Evolutionary conservation across 2,797 vertebrate genomes (phyloP).

Genomic region (Phaenicophaeus curvirostris): DNA sequence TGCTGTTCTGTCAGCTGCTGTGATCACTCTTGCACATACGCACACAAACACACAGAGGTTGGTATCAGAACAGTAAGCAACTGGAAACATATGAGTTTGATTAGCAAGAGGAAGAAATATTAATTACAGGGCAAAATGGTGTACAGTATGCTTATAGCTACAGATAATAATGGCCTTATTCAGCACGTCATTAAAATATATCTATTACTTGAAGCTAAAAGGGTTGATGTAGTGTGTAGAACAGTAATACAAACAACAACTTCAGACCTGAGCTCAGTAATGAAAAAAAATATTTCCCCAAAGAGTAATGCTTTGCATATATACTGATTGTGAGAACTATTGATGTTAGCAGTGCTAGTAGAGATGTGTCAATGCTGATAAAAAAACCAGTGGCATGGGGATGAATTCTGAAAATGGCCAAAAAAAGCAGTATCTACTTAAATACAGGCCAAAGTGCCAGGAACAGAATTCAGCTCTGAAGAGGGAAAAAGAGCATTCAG

Average conservation of each 20-base stretch:
- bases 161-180: not conserved
- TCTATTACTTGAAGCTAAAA: not conserved
- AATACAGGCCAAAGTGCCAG: not conserved
- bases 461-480: not conserved
- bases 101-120: not conserved
- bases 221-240: not conserved
- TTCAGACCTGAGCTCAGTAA: not conserved
- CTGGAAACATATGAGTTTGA: not conserved
- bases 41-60: not conserved
- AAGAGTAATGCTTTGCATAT: not conserved
- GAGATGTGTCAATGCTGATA: not conserved
- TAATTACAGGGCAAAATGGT: not conserved
- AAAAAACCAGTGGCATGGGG: not conserved
- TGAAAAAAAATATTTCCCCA: not conserved
- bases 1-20: conserved; percentile 1
- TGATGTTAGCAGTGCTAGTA: not conserved
- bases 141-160: not conserved
- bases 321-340: not conserved
- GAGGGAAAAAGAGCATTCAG: not conserved
- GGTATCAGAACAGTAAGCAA: not conserved
- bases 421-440: not conserved
- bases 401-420: not conserved
- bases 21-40: not conserved
- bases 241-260: not conserved
- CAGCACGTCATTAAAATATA: not conserved